phyloP scores from a whole-genome alignment of 1,140 invertebrate genomes.

The Lepidurus arcticus region DNA sequence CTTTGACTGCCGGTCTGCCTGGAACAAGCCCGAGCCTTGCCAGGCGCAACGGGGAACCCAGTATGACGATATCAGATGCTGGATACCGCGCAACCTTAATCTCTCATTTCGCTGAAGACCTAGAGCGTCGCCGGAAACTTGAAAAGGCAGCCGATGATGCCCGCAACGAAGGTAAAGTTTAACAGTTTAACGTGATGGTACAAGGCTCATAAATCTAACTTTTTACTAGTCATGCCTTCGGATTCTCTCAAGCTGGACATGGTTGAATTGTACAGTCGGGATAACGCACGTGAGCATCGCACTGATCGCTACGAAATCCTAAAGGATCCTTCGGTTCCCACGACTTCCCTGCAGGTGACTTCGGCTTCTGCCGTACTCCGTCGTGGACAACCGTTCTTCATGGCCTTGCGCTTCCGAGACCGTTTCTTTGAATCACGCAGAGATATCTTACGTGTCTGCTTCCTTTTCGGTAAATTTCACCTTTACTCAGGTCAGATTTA shows the following conservation, averaged over 20 bases:
- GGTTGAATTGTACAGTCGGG: slow-evolving; percentile 55
- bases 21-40: not conserved
- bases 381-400: slow-evolving; percentile 58
- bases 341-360: not conserved
- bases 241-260: slow-evolving; percentile 54
- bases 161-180: slow-evolving; percentile 28
- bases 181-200: not conserved
- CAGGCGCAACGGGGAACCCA: not conserved
- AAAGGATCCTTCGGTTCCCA: slow-evolving; percentile 46
- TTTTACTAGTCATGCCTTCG: slow-evolving; percentile 27
- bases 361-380: slow-evolving; percentile 52
- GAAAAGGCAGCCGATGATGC: slow-evolving; percentile 30
- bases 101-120: slow-evolving; percentile 32
- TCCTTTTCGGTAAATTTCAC: slow-evolving; percentile 51
- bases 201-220: not conserved
- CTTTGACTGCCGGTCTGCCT: not conserved
- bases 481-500: not conserved
- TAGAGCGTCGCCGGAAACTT: slow-evolving; percentile 29
- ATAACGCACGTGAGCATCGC: slow-evolving; percentile 58
- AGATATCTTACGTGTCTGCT: slow-evolving; percentile 56
- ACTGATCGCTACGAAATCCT: slow-evolving; percentile 58
- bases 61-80: not conserved
- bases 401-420: slow-evolving; percentile 53
- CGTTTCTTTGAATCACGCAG: slow-evolving; percentile 49
- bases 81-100: slow-evolving; percentile 31